These are phyloP conservation scores for Spilogale gracilis DNA, from an alignment of 2,113 vertebrate species.

Conservation along the genomic window DNA sequence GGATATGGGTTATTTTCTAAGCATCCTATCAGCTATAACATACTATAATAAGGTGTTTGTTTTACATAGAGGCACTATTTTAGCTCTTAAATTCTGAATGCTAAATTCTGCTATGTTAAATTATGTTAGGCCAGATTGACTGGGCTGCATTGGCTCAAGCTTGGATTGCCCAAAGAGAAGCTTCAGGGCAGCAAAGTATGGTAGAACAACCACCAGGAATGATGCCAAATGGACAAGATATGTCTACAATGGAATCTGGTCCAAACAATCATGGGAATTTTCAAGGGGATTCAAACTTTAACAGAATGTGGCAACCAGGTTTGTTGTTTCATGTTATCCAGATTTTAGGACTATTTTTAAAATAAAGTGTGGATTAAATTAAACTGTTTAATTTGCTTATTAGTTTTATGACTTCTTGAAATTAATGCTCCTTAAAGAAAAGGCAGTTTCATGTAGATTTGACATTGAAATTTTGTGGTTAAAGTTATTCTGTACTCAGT, in stretches of 20 bases:
- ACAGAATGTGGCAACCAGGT: conserved; percentile 99
- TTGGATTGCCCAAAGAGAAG: conserved; percentile 99
- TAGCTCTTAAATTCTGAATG: conserved; percentile 63
- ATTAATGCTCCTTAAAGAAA: conserved; percentile 66
- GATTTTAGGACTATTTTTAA: conserved; percentile 66
- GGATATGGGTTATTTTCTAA: conserved; percentile 53
- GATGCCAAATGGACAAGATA: conserved; percentile 96
- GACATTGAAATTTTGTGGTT: conserved; percentile 68
- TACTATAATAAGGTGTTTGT: conserved; percentile 27
- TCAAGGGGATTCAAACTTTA: conserved; percentile 95
- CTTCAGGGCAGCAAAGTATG: conserved; percentile 91
- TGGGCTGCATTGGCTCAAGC: conserved; percentile 99
- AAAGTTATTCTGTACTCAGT: conserved; percentile 73
- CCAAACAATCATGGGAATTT: conserved; percentile 95
- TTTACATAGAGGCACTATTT: conserved; percentile 46
- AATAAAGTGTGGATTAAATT: conserved; percentile 58
- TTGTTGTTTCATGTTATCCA: conserved; percentile 80
- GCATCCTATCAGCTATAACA: neutral
- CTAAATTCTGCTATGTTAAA: conserved; percentile 77
- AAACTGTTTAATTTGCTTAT: conserved; percentile 63
- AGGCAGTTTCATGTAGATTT: conserved; percentile 68
- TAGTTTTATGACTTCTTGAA: conserved; percentile 74
- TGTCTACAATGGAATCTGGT: conserved; percentile 91
- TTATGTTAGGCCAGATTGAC: conserved; percentile 96
- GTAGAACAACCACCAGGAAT: conserved; percentile 91